Base-by-base conservation (phyloP, 2,797 vertebrate species). In the Ara ararauna region DNA sequence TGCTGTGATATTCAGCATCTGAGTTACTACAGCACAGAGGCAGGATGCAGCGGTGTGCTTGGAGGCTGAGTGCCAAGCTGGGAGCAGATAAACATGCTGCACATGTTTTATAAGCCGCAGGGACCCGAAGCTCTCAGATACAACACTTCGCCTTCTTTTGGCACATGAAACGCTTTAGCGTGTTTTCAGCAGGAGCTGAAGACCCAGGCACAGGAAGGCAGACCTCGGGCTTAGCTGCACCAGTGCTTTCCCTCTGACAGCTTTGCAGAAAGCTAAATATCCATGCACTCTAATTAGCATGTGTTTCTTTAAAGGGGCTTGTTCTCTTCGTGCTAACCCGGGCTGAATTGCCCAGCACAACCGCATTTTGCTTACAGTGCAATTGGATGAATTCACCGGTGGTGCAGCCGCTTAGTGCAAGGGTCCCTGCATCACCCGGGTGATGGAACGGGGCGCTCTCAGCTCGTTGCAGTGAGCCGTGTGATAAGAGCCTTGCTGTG, bases 261-360 rank as follows among this genome's bases (percentile, higher is more conserved):
- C 36, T 94, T 72, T 65, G 42, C 68, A 62, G 44, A 74, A 85
- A 87, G 60, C 56, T 82, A 45, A 79, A 81, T 67, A 73, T 76
- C 86, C 5, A 3, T 34, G 36, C 68, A 34, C 7, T 5, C 64
- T 85, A 65, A 92, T 87, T 67, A 85, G 48, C 48, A 32, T 34
- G 54, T 54, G 54, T 85, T 93, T 78, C 87, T 92, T 87, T 91
- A 84, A 91, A 80, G 44, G 60, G 34, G 50, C 47, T 95, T 42
- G 32, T 54, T 91, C 45, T 58, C 38, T 60, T 17, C 5, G 30
- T 9, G 62, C 60, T 92, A 84, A 85, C 83, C 66, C 2, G 1
- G 40, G 54, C 45, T 83, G 86, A 73, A 74, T 5, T 58, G 86
- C 64, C 0, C 3, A 85, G 51, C 72, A 22, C 44, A 8, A 9